These are phyloP conservation scores for Sphaerophoria taeniata DNA, from an alignment of 2,888 invertebrate genomes.

Conservation along the genomic window DNA sequence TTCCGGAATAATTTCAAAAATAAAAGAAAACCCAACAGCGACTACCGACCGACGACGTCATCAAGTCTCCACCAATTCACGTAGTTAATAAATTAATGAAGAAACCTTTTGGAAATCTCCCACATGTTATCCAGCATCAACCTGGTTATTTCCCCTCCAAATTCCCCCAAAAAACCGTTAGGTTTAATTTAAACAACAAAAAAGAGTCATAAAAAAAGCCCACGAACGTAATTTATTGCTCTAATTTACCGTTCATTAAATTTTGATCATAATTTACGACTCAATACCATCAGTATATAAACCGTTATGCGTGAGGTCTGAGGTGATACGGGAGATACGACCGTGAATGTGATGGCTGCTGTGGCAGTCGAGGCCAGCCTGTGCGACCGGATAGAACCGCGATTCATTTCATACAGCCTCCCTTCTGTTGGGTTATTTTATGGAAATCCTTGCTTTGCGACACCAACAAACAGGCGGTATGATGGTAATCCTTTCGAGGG, in stretches of 20 bases:
- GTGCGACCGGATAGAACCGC: slow-evolving; percentile 44
- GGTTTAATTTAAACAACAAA: slow-evolving; percentile 48
- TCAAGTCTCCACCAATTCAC: too few species aligned
- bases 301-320: slow-evolving; percentile 1
- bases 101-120: neutral
- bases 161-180: neutral
- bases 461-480: neutral
- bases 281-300: slow-evolving; percentile 68
- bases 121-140: neutral
- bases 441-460: neutral
- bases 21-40: slow-evolving; percentile 28
- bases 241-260: slow-evolving; percentile 77
- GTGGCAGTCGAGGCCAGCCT: slow-evolving; percentile 17
- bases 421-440: neutral
- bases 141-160: too few species aligned
- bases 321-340: neutral
- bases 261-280: slow-evolving; percentile 77
- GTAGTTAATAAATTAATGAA: slow-evolving; percentile 2
- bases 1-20: slow-evolving; percentile 47
- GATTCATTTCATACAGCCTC: slow-evolving; percentile 23
- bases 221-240: slow-evolving; percentile 75
- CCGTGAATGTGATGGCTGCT: neutral
- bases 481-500: slow-evolving; percentile 51
- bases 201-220: slow-evolving; percentile 39
- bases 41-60: neutral